Percentiles rank a stretch among this genome's conserved stretches.
These are phyloP conservation scores for Meiosimyza decipiens DNA, from an alignment of 2,888 invertebrate genomes.

Conservation along the genomic window DNA sequence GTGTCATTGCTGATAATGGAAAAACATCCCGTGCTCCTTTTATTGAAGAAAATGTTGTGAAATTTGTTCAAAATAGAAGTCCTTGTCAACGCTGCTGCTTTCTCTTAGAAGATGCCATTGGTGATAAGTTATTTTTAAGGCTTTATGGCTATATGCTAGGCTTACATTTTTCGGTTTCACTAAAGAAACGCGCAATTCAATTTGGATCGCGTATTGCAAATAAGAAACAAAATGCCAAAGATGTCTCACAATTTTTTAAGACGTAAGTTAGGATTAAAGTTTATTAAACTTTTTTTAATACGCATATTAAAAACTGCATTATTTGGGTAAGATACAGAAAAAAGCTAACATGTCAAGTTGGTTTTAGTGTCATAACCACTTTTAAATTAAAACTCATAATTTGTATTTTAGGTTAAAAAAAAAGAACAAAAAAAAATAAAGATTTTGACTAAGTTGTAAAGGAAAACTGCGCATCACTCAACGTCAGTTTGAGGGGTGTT, in stretches of 20 bases:
- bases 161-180: constrained; percentile 71
- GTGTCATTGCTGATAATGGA: constrained; percentile 91
- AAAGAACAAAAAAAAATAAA: no score
- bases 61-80: constrained; percentile 73
- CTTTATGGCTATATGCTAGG: constrained; percentile 77
- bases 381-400: no score
- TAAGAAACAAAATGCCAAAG: constrained; percentile 86
- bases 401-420: no score
- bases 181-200: constrained; percentile 95
- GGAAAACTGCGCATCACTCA: no score
- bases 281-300: no score
- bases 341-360: no score
- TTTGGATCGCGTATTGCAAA: constrained; percentile 97
- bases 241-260: constrained; percentile 70
- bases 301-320: no score
- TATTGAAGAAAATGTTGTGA: constrained; percentile 77
- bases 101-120: constrained; percentile 76
- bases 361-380: no score
- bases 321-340: no score
- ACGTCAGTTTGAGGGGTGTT: no score
- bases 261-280: no score
- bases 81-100: constrained; percentile 72
- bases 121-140: constrained; percentile 93
- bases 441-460: no score
- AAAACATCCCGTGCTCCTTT: constrained; percentile 85